A percentile compares a stretch with the other conserved stretches of the same genome.
phyloP scores from a whole-genome alignment of 1,140 invertebrate genomes.

The Eciton burchellii region DNA sequence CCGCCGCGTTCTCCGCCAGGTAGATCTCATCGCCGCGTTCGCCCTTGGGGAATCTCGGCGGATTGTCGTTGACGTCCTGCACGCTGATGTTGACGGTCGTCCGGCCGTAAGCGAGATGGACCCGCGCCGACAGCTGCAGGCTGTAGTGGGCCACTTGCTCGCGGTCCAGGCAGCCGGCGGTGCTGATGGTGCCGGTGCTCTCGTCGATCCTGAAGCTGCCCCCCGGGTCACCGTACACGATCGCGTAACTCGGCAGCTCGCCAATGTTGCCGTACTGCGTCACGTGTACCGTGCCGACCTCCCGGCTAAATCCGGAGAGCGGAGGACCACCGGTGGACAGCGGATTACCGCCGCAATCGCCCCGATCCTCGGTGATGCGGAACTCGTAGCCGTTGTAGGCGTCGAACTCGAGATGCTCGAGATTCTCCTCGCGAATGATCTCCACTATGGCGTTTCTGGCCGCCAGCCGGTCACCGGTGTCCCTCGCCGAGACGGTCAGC shows the following conservation, averaged over 20 bases:
- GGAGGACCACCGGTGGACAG: conserved; percentile 85
- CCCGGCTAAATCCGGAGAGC: conserved; percentile 87
- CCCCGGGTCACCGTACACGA: conserved; percentile 93
- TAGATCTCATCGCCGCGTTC: conserved; percentile 89
- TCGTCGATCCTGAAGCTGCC: conserved; percentile 93
- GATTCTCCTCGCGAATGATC: conserved; percentile 90
- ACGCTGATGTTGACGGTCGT: conserved; percentile 93
- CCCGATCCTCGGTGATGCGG: conserved; percentile 92
- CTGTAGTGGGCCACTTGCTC: conserved; percentile 92
- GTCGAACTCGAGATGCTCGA: conserved; percentile 91
- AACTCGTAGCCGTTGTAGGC: conserved; percentile 92
- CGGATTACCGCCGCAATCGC: conserved; percentile 88
- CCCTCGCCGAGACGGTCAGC: conserved; percentile 91
- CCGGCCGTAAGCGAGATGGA: conserved; percentile 89
- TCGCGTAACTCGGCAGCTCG: conserved; percentile 89
- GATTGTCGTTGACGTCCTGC: conserved; percentile 97
- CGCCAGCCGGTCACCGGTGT: conserved; percentile 90
- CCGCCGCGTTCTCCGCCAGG: conserved; percentile 94
- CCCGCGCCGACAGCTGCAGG: conserved; percentile 91
- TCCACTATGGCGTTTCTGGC: conserved; percentile 92
- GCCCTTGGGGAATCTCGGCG: conserved; percentile 92
- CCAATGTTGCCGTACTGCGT: conserved; percentile 83
- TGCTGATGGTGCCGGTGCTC: conserved; percentile 91
- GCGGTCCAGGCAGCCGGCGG: conserved; percentile 92
- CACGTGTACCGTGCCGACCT: conserved; percentile 92